Percentiles rank a stretch among this genome's conserved stretches.
Evolutionary conservation across 2,888 invertebrate species (phyloP).

Genomic region (Cosmopolites sordidus): DNA sequence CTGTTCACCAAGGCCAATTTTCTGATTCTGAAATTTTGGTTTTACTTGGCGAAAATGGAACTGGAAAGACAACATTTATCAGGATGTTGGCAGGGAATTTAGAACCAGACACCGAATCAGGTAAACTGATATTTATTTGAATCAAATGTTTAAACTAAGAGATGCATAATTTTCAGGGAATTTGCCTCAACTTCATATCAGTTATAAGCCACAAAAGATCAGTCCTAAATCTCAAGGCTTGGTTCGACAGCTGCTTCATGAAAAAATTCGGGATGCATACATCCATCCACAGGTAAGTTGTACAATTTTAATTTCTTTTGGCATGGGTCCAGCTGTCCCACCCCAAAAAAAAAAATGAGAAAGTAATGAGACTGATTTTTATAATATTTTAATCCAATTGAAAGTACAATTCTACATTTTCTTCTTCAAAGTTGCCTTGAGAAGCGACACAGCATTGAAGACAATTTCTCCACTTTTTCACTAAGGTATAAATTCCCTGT

Average conservation of each 20-base stretch:
- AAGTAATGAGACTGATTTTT: no score
- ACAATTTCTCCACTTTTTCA: no score
- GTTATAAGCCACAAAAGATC: conserved; percentile 99
- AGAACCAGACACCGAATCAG: conserved; percentile 77
- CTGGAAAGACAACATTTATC: conserved; percentile 99
- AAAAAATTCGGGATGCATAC: conserved; percentile 96
- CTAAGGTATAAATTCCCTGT: no score
- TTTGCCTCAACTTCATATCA: conserved; percentile 90
- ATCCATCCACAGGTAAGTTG: conserved; percentile 83
- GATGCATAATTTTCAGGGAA: conserved; percentile 53
- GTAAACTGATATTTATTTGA: conserved; percentile 40
- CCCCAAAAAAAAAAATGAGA: no score
- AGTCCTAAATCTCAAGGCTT: conserved; percentile 94
- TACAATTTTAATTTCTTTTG: conserved; percentile 5
- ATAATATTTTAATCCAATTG: no score
- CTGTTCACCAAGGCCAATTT: conserved; percentile 87
- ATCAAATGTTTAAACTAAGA: no score
- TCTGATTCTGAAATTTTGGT: conserved; percentile 99
- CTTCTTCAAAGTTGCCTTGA: no score
- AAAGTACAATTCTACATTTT: no score
- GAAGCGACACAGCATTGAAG: no score
- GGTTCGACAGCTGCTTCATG: conserved; percentile 88
- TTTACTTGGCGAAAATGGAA: conserved; percentile 94
- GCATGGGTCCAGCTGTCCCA: not conserved
- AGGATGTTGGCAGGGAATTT: conserved; percentile 96